Evolutionary conservation across 2,797 vertebrate species (phyloP).

Genomic region (Myotis vivesi): DNA sequence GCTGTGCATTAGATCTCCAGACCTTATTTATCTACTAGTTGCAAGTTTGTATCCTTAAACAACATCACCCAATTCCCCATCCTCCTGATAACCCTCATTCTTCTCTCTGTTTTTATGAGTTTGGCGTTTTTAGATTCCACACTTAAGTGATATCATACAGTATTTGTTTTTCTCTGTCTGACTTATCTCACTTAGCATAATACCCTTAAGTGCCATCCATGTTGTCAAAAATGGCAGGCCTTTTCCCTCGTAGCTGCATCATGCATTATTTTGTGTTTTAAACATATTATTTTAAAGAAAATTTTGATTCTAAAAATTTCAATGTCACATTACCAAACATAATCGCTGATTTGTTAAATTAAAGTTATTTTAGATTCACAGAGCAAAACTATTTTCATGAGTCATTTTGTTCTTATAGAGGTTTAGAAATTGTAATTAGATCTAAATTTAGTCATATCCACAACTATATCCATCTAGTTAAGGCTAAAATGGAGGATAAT

Average conservation of each 20-base stretch:
- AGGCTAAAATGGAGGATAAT: conserved; percentile 58
- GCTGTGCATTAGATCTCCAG: neutral
- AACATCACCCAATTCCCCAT: neutral
- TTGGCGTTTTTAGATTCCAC: neutral
- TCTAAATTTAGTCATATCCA: conserved; percentile 57
- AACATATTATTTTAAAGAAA: conserved; percentile 30
- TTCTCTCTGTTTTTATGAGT: neutral
- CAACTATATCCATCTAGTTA: conserved; percentile 49
- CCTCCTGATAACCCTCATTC: neutral
- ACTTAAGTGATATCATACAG: neutral
- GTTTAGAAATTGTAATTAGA: conserved; percentile 46
- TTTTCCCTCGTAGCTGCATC: neutral
- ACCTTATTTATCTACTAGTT: neutral
- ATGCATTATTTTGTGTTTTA: neutral
- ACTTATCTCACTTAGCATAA: neutral
- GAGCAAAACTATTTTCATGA: conserved; percentile 43
- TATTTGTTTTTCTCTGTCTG: neutral
- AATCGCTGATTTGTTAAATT: conserved; percentile 5
- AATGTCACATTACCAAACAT: conserved; percentile 1
- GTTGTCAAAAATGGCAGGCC: neutral
- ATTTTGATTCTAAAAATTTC: conserved; percentile 34
- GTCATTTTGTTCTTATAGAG: conserved; percentile 7
- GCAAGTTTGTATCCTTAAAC: neutral
- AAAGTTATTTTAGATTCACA: conserved; percentile 25
- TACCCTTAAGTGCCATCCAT: neutral